Base-by-base conservation (phyloP, 2,888 invertebrate species). In the Leuctra nigra region DNA sequence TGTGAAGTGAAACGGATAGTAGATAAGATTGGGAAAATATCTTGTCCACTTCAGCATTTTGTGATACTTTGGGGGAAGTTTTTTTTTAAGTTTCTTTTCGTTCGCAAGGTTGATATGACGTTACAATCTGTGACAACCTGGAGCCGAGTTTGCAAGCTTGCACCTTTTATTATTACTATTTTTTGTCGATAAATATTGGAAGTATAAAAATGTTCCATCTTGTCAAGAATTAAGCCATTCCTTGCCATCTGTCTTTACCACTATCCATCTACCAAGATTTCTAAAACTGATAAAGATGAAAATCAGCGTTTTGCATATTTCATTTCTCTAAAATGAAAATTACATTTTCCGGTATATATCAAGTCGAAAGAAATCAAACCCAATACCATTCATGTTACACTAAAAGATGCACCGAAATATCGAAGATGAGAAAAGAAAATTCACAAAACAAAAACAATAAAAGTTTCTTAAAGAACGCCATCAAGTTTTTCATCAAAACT, bases 21-120 rank as follows among this genome's bases (percentile, higher is more conserved):
- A 50, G 13, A 50, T 50, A 35, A 50, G 50, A 50, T 50, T 50
- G 50, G 50, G 35, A 50, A 50, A 33, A 35, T 57, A 57, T 59
- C 57, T 53, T 55, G 57, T 38, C 39, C 55, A 55, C 57, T 57
- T 59, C 59, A 59, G 59, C 59, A 53, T 55, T 57, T 59, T 50
- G 35, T 50, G 50, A 33, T 50, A 50, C 50, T 50, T 50, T 50
- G 18, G 18, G 35, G 50, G 18, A 35, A 50, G 50, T 50, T 50
- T 50, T 48, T 46, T 39, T 44, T 44, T 11, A 44, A 20, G 18
- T 44, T 44, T 44, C 44, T 44, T 22, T 53, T 25, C 22, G 29
- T 18, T 14, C n/a, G 38, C 38, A 39, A 53, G 53, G 29, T 53
- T 38, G 25, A 14, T 38, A 46, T 29, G 44, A 25, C 39, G 54